Evolutionary conservation across 2,113 vertebrate species (phyloP).

Genomic region (Physeter macrocephalus): DNA sequence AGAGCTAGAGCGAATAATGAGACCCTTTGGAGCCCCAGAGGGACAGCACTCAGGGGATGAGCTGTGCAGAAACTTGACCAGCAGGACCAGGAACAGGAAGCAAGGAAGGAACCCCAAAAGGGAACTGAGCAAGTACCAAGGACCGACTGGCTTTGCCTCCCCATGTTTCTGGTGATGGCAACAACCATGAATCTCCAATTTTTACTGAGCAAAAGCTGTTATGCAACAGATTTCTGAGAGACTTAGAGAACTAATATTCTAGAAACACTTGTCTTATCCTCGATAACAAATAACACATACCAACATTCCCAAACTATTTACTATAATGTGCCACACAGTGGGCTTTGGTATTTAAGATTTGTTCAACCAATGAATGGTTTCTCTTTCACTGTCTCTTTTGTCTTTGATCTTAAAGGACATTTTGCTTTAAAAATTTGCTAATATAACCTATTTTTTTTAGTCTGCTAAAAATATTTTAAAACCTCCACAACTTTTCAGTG

Average conservation of each 20-base stretch:
- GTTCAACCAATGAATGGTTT: background rate
- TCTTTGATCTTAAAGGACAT: background rate
- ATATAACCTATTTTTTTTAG: background rate
- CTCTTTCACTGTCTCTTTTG: background rate
- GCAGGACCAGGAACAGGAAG: background rate
- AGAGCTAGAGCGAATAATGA: background rate
- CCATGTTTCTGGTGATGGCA: background rate
- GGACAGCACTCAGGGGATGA: background rate
- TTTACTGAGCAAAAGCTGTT: background rate
- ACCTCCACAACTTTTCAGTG: background rate
- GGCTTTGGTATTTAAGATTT: background rate
- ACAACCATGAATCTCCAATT: background rate
- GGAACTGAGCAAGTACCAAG: background rate
- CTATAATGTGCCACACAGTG: background rate
- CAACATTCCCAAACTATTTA: background rate
- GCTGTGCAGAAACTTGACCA: background rate
- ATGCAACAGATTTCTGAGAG: background rate
- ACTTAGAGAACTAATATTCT: background rate
- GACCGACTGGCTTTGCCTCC: background rate
- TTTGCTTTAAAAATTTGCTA: background rate
- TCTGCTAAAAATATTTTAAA: constrained; percentile 32
- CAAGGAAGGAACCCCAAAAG: background rate
- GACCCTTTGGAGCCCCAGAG: background rate
- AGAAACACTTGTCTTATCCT: background rate
- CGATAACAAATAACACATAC: background rate